Percentiles rank a stretch among this genome's conserved stretches.
These are phyloP conservation scores for Bugula neritina DNA, from an alignment of 2,888 invertebrate genomes.

Conservation along the genomic window DNA sequence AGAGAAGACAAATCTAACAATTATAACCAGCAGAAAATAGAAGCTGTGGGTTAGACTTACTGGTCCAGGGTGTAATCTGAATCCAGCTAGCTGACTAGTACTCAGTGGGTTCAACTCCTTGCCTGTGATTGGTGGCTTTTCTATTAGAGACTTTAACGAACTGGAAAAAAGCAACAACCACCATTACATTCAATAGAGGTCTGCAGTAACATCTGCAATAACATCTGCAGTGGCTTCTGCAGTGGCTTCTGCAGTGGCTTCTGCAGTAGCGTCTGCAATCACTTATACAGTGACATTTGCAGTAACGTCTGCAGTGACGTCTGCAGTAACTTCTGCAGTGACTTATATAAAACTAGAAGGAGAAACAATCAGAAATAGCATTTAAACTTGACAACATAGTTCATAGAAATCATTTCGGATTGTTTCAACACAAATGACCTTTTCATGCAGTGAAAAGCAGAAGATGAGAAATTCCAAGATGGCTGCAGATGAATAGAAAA, in stretches of 20 bases:
- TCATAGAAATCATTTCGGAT: too few species aligned
- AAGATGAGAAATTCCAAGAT: too few species aligned
- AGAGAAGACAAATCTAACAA: too few species aligned
- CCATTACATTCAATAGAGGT: too few species aligned
- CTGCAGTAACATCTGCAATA: neutral
- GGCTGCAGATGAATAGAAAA: too few species aligned
- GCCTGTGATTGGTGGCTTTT: conserved; percentile 82
- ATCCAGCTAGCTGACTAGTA: conserved; percentile 82
- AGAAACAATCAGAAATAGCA: too few species aligned
- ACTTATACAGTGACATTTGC: neutral
- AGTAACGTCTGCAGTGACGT: neutral
- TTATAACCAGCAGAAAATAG: too few species aligned
- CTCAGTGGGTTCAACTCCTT: conserved; percentile 81
- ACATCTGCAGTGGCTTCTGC: neutral
- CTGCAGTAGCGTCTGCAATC: neutral
- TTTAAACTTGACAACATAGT: too few species aligned
- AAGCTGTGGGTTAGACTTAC: too few species aligned
- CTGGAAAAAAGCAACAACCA: conserved; percentile 60
- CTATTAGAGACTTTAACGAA: conserved; percentile 85
- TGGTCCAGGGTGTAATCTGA: conserved; percentile 89
- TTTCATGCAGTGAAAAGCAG: too few species aligned
- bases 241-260: neutral
- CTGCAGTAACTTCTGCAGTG: neutral
- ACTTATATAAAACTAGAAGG: neutral
- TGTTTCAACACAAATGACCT: too few species aligned